Percentiles rank a stretch among this genome's conserved stretches.
Conservation (phyloP, 1,140 invertebrate species). For the Plectrocnemia conspersa region DNA sequence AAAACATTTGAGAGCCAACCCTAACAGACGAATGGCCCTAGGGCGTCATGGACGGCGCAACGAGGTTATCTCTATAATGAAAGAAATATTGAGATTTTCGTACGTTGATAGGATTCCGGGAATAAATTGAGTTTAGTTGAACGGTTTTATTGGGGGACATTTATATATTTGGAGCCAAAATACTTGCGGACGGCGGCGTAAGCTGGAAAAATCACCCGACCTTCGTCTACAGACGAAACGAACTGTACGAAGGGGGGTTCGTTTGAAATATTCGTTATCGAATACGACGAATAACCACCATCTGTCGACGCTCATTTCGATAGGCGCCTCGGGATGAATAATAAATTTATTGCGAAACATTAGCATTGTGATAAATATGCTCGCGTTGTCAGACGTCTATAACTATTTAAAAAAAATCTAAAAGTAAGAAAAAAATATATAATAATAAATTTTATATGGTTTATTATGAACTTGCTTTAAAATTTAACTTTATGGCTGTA, state of each 20-base stretch:
- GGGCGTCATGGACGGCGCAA: constrained; percentile 2
- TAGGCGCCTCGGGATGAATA: background rate
- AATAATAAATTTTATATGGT: too few species aligned
- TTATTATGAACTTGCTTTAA: too few species aligned
- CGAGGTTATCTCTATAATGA: constrained; percentile 31
- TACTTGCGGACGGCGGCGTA: constrained; percentile 3
- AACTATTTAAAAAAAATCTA: too few species aligned
- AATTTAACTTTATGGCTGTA: too few species aligned
- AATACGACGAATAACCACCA: constrained; percentile 3
- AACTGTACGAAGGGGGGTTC: constrained; percentile 28
- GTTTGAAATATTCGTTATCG: constrained; percentile 19
- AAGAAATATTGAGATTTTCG: constrained; percentile 32
- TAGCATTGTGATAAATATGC: too few species aligned
- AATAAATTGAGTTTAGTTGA: constrained; percentile 33
- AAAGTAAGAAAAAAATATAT: too few species aligned
- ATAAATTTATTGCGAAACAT: constrained; percentile 9
- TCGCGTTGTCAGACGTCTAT: too few species aligned
- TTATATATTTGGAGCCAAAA: constrained; percentile 23
- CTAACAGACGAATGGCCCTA: background rate
- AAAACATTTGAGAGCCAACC: too few species aligned
- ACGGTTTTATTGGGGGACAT: constrained; percentile 34
- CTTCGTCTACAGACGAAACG: too few species aligned
- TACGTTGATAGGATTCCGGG: constrained; percentile 26
- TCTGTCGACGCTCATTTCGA: constrained; percentile 18
- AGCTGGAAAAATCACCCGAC: constrained; percentile 29